Base-by-base conservation (phyloP, 2,888 invertebrate genomes). In the Agriotes lineatus region DNA sequence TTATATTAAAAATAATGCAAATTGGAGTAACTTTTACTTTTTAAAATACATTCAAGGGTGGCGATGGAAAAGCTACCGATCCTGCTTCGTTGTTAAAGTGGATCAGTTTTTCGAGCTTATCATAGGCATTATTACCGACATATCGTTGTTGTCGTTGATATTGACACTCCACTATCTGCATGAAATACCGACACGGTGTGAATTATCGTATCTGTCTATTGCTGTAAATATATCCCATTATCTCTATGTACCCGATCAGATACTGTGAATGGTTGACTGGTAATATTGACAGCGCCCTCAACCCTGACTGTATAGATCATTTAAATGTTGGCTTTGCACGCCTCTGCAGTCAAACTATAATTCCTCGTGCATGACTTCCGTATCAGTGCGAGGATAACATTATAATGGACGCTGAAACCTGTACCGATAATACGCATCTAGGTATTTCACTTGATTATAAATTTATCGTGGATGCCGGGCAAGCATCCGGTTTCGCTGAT, bases 401-500 rank as follows among this genome's bases (percentile, higher is more conserved):
- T 18, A 54, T 54, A 66, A 61, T 48, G 61, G 45, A 61, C 45
- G 57, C 57, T 48, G 66, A 66, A 61, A 61, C 56, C 44, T 25
- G 44, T 20, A 45, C 57, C 45, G 61, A 67, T 67, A 67, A 61
- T 61, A 67, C 56, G 56, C 61, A 67, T 62, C 48, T 61, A 68
- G 63, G 56, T 64, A 64, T 63, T 57, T 67, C 42, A 52, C 74
- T 72, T 77, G 78, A 80, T 79, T 79, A 80, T 78, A 76, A 79
- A 80, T 80, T 80, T 80, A 80, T 79, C 76, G 78, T 76, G 77
- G 75, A 78, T 72, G 74, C 77, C 74, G 76, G 78, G 68, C 77
- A 73, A 75, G 77, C 77, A 74, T 80, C 80, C 80, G 80, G 79
- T 78, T 78, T 78, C 74, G 77, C 76, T 79, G 80, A 80, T 80